Evolutionary conservation across 2,797 vertebrate species (phyloP).

Genomic region (Thripadectes ignobilis): DNA sequence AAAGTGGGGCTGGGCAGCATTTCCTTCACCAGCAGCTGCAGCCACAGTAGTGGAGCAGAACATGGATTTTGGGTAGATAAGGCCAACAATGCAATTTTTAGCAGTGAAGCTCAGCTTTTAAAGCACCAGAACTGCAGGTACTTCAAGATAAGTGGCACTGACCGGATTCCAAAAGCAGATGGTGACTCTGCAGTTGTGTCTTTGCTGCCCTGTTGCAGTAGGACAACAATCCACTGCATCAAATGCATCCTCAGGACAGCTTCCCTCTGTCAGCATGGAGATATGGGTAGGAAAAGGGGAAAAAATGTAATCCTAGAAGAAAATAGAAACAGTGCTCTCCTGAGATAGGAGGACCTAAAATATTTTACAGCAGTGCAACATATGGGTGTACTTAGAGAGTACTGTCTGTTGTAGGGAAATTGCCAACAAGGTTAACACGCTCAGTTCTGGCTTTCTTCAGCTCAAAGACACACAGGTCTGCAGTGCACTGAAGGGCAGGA

Average conservation of each 20-base stretch:
- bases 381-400: not conserved
- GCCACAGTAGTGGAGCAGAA: not conserved
- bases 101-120: not conserved
- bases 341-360: not conserved
- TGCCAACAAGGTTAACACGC: not conserved
- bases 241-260: not conserved
- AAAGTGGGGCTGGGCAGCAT: not conserved
- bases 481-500: not conserved
- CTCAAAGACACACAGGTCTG: not conserved
- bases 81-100: not conserved
- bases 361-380: not conserved
- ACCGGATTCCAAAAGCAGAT: not conserved
- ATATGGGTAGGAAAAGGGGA: not conserved
- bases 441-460: not conserved
- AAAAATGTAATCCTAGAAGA: not conserved
- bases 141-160: not conserved
- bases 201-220: not conserved
- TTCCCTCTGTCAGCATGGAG: not conserved
- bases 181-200: not conserved
- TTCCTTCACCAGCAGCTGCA: not conserved
- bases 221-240: not conserved
- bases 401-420: not conserved
- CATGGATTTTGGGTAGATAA: not conserved
- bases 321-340: not conserved
- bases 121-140: not conserved